Percentiles rank a stretch among this genome's conserved stretches.
Conservation (phyloP, 2,113 vertebrate genomes). For the Cricetomys ansorgei region DNA sequence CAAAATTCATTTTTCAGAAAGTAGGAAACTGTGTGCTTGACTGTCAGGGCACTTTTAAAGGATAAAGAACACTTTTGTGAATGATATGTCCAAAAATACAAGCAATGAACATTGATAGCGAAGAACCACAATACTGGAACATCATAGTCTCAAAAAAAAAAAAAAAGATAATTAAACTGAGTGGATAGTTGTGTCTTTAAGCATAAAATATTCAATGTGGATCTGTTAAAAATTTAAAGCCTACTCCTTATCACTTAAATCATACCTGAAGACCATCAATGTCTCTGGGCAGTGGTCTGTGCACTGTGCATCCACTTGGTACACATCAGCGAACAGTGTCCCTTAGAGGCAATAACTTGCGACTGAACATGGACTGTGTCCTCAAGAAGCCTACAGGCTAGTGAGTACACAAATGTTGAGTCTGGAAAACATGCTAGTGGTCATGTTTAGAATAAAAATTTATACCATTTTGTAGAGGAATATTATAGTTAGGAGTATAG, state of each 20-base stretch:
- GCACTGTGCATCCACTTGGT: neutral
- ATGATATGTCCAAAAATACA: neutral
- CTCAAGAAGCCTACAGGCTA: neutral
- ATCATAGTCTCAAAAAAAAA: constrained; percentile 30
- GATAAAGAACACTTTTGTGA: neutral
- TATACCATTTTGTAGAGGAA: neutral
- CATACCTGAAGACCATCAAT: neutral
- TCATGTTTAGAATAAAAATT: neutral
- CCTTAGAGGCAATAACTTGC: neutral
- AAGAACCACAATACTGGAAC: neutral
- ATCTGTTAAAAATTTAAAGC: constrained; percentile 55
- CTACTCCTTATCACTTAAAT: neutral
- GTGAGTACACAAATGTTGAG: neutral
- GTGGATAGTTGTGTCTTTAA: neutral
- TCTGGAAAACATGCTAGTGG: neutral
- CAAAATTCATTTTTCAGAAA: neutral
- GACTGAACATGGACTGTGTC: neutral
- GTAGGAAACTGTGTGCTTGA: neutral
- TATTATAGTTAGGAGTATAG: neutral
- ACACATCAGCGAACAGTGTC: neutral
- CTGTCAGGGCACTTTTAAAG: neutral
- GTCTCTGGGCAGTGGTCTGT: neutral
- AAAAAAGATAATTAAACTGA: constrained; percentile 39
- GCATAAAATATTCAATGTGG: constrained; percentile 29
- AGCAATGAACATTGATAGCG: neutral